These are phyloP conservation scores for Gopherus evgoodei DNA, from an alignment of 2,113 vertebrate species.

Conservation along the genomic window DNA sequence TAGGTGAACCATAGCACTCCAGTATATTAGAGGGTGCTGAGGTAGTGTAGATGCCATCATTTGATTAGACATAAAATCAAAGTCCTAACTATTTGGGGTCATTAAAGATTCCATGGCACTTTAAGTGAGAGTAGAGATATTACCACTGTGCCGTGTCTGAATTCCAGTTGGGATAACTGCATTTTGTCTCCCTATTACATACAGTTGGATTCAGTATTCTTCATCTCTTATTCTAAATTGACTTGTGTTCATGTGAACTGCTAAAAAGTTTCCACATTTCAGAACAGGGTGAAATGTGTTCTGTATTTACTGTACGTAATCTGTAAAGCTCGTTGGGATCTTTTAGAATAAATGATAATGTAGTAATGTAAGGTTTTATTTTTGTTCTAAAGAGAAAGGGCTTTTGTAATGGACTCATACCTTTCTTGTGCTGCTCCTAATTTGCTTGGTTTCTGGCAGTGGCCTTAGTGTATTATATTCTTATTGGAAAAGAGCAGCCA, in stretches of 20 bases:
- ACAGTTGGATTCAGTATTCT: not conserved
- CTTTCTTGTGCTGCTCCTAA: not conserved
- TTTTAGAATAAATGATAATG: not conserved
- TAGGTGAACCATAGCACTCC: not conserved
- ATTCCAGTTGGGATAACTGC: not conserved
- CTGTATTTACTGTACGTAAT: not conserved
- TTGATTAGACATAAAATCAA: not conserved
- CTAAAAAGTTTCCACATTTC: not conserved
- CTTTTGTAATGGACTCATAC: not conserved
- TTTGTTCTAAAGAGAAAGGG: not conserved
- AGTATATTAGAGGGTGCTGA: not conserved
- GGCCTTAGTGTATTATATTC: not conserved
- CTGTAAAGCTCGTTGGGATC: not conserved
- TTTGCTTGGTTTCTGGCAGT: not conserved
- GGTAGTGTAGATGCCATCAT: not conserved
- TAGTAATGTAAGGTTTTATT: not conserved
- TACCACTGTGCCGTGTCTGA: not conserved
- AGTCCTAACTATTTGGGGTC: not conserved
- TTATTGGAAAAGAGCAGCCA: not conserved
- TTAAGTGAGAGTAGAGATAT: not conserved
- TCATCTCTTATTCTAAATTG: slow-evolving; percentile 2
- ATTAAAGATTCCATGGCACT: not conserved
- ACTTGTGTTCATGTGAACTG: not conserved
- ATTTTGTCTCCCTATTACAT: not conserved
- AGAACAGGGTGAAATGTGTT: not conserved